Percentiles rank a stretch among this genome's conserved stretches.
Conservation (phyloP, 2,113 vertebrate species). For the Noctilio leporinus region DNA sequence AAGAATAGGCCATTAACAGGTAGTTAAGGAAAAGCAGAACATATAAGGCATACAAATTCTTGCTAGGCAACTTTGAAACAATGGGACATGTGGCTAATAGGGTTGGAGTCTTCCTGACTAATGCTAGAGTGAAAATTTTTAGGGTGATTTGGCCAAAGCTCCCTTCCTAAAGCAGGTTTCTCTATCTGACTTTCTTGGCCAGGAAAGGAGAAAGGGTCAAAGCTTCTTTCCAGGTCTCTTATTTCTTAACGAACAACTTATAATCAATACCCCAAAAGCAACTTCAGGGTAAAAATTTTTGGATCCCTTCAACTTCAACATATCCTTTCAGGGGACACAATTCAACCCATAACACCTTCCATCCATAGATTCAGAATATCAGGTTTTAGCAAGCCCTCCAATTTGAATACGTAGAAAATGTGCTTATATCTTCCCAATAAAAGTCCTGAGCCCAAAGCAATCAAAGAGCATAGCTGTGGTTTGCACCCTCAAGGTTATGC, state of each 20-base stretch:
- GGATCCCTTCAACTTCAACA: neutral
- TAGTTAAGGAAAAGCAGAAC: neutral
- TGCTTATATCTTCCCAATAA: neutral
- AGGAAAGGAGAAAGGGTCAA: neutral
- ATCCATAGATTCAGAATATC: neutral
- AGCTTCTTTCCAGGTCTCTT: neutral
- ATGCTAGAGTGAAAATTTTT: neutral
- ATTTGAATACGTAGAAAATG: neutral
- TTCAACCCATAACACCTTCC: neutral
- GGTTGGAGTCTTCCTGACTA: neutral
- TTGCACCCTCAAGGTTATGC: neutral
- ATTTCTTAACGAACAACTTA: neutral
- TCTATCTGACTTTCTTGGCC: neutral
- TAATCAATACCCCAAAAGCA: neutral
- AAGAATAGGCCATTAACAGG: neutral
- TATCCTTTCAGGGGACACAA: neutral
- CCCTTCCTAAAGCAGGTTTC: neutral
- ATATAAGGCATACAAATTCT: neutral
- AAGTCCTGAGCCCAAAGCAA: rapidly evolving
- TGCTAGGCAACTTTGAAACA: neutral
- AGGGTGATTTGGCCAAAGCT: neutral
- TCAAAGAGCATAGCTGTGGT: neutral
- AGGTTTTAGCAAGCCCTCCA: neutral
- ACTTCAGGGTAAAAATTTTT: neutral
- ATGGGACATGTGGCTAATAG: neutral